Percentiles rank a stretch among this genome's conserved stretches.
These are phyloP conservation scores for Drosophila virilis DNA, from an alignment of 1,140 invertebrate species.

Conservation along the genomic window DNA sequence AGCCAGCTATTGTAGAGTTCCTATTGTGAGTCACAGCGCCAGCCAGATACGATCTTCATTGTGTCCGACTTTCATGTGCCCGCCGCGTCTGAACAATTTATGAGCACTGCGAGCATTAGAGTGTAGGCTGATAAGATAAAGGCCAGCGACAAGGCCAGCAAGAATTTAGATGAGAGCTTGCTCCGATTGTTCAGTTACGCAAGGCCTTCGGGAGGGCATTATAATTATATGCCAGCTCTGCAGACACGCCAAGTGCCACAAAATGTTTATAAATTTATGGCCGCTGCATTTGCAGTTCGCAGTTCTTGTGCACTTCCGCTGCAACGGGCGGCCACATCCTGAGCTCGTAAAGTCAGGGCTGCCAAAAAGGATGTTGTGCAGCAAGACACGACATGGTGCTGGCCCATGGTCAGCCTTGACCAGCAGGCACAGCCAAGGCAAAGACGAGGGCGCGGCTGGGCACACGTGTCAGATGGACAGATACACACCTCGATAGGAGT, in stretches of 20 bases:
- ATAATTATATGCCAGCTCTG: neutral
- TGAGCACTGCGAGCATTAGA: constrained; percentile 15
- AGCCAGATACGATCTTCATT: constrained; percentile 44
- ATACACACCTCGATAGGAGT: constrained; percentile 25
- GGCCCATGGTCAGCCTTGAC: constrained; percentile 28
- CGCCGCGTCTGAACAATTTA: constrained; percentile 46
- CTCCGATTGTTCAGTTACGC: constrained; percentile 11
- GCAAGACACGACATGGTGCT: constrained; percentile 13
- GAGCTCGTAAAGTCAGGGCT: neutral
- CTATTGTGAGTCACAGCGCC: constrained; percentile 6
- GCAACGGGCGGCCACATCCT: constrained; percentile 20
- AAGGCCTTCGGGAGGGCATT: neutral
- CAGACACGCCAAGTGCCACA: no score
- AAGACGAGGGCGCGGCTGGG: constrained; percentile 36
- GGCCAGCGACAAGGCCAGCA: constrained; percentile 10
- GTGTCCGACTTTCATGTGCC: constrained; percentile 44
- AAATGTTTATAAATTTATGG: constrained; percentile 9
- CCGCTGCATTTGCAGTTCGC: constrained; percentile 8
- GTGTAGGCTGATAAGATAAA: constrained; percentile 56
- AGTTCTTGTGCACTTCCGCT: constrained; percentile 23
- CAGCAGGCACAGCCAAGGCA: constrained; percentile 27
- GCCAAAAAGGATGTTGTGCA: constrained; percentile 28
- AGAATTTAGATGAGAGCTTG: neutral
- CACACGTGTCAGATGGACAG: constrained; percentile 46
- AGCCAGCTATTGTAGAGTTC: neutral